Evolutionary conservation across 2,113 vertebrate species (phyloP).

Genomic region (Semnopithecus entellus): DNA sequence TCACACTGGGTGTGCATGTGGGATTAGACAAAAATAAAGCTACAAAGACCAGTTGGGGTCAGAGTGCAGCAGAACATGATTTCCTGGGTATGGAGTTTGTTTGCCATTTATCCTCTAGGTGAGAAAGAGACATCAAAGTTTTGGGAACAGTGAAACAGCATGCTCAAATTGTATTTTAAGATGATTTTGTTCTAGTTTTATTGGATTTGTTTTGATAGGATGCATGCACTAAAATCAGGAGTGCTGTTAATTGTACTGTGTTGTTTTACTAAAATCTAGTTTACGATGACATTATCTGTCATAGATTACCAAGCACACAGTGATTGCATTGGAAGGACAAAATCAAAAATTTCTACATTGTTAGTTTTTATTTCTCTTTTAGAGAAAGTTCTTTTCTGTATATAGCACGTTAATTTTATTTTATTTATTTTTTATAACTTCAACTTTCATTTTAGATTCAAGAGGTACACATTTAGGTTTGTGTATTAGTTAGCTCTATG

Average conservation of each 20-base stretch:
- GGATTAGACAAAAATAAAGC: neutral
- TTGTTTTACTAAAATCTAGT: conserved; percentile 19
- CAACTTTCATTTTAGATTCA: no score
- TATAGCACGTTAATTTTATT: no score
- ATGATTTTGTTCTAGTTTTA: neutral
- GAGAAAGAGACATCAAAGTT: neutral
- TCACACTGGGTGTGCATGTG: neutral
- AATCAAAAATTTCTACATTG: neutral
- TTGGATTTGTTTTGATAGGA: neutral
- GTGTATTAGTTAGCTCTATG: no score
- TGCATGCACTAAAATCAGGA: neutral
- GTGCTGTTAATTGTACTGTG: neutral
- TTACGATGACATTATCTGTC: neutral
- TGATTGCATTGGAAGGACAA: neutral
- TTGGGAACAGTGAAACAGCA: neutral
- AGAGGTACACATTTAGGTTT: no score
- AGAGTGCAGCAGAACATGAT: neutral
- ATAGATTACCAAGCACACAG: neutral
- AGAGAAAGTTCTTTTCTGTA: neutral
- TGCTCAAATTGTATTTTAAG: neutral
- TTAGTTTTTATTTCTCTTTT: conserved; percentile 3
- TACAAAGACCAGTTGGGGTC: neutral
- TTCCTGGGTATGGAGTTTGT: neutral
- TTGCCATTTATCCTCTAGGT: neutral
- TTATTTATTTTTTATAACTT: no score